Base-by-base conservation (phyloP, 2,113 vertebrate species). In the Rhinichthys klamathensis region DNA sequence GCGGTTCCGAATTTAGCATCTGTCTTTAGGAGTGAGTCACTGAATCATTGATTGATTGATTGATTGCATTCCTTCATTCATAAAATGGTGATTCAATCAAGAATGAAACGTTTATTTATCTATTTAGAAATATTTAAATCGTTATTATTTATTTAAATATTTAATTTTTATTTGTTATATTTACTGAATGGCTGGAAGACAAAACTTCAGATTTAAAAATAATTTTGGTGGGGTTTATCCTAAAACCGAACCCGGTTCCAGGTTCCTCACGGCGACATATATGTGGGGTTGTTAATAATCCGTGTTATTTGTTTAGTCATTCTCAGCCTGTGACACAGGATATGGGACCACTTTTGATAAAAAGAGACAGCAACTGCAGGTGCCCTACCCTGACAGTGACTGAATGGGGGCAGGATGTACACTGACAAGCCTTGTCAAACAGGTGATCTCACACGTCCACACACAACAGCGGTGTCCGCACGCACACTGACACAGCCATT, bases 341-440 rank as follows among this genome's bases (percentile, higher is more conserved):
- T 92, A 93, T 91, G 88, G 88, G 91, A 91, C 85, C 87, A 85
- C 82, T 83, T 91, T 92, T 91, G 92, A 93, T 93, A 94, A 94
- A 94, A 93, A 93, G 88, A 90, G 91, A 92, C 90, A 65, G 89
- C 90, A 87, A 83, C 90, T 90, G 89, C 89, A 88, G 79, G 87
- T 88, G 91, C 91, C 92, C 91, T 89, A 84, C 89, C 86, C 78
- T 94, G 94, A 95, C 93, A 94, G 92, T 95, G 93, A 95, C 92
- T 93, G 94, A 95, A 93, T 91, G 91, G 91, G 90, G 90, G 92
- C 91, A 92, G 92, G 92, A 95, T 94, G 91, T 86, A 90, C 92
- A 92, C 75, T 94, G 94, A 95, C 94, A 94, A 90, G 87, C 79
- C 91, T 83, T 89, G 87, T 90, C 91, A 91, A 90, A 91, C 90